phyloP scores from a whole-genome alignment of 37 sponge, comb jelly and placozoan genomes.

The Ianthella basta region DNA sequence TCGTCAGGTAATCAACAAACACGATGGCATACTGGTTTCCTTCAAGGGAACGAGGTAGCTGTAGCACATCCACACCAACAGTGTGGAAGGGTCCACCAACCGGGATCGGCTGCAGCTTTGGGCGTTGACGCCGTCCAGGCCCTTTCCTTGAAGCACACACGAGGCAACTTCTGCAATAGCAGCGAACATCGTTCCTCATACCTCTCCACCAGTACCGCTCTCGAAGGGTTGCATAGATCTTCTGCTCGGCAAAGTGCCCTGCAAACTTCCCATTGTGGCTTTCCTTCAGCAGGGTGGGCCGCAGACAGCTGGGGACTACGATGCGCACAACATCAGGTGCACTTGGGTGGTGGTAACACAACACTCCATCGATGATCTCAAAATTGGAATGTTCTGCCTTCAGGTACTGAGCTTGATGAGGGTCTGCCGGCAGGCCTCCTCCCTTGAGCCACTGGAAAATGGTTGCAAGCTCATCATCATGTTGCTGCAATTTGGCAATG shows the following conservation, averaged over 20 bases:
- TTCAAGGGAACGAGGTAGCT: constrained; percentile 40
- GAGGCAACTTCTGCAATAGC: constrained; percentile 43
- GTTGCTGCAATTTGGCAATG: constrained; percentile 10
- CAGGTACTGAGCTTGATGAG: not conserved
- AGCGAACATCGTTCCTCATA: constrained; percentile 44
- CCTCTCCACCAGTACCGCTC: constrained; percentile 37
- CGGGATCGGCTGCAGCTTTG: constrained; percentile 51
- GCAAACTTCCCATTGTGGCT: constrained; percentile 45
- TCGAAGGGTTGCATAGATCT: constrained; percentile 31
- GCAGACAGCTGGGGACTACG: constrained; percentile 26
- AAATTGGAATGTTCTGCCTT: constrained; percentile 7
- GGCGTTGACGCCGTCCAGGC: not conserved
- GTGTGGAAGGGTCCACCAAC: constrained; percentile 71
- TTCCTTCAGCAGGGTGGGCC: constrained; percentile 31
- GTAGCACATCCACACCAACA: constrained; percentile 63
- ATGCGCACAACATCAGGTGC: constrained; percentile 6
- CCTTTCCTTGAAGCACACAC: constrained; percentile 43
- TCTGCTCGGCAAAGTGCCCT: constrained; percentile 44
- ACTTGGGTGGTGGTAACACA: constrained; percentile 13
- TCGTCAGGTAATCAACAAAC: constrained; percentile 75
- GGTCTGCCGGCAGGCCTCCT: not conserved
- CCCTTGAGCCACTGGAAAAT: not conserved
- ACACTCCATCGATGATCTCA: constrained; percentile 28
- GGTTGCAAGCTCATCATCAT: constrained; percentile 3
- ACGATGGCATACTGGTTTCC: constrained; percentile 58